Conservation (phyloP, 1,140 invertebrate genomes). For the Pomacea maculata region DNA sequence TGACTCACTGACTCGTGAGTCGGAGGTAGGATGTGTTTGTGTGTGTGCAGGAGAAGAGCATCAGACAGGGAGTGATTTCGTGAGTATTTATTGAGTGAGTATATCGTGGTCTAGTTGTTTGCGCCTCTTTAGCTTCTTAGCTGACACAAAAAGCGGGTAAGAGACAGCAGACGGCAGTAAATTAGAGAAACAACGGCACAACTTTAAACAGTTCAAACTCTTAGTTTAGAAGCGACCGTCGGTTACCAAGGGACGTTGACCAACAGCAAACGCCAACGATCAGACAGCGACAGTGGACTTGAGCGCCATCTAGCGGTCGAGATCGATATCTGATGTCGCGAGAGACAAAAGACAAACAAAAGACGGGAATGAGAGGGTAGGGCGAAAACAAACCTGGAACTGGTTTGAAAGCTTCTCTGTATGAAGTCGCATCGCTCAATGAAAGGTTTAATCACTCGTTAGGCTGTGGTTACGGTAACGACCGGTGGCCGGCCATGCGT, state of each 20-base stretch:
- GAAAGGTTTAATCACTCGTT: too few species aligned
- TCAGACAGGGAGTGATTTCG: neutral
- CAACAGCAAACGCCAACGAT: neutral
- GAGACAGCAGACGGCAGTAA: neutral
- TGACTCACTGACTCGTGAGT: too few species aligned
- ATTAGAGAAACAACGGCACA: neutral
- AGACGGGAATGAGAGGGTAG: too few species aligned
- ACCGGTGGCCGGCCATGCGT: too few species aligned
- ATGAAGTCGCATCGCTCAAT: too few species aligned
- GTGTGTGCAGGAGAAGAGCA: neutral
- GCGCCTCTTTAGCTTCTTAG: neutral
- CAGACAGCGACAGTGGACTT: neutral
- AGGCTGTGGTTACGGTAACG: too few species aligned
- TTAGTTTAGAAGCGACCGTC: too few species aligned
- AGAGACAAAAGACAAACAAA: neutral
- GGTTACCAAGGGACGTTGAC: neutral
- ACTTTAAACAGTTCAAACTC: neutral
- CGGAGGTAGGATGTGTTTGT: neutral
- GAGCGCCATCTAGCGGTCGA: neutral
- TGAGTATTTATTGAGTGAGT: neutral
- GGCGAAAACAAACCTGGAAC: too few species aligned
- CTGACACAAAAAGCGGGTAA: neutral
- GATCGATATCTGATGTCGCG: neutral
- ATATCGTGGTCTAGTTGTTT: neutral
- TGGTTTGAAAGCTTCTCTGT: too few species aligned